Conservation (phyloP, 2,888 invertebrate species). For the Orgyia antiqua region DNA sequence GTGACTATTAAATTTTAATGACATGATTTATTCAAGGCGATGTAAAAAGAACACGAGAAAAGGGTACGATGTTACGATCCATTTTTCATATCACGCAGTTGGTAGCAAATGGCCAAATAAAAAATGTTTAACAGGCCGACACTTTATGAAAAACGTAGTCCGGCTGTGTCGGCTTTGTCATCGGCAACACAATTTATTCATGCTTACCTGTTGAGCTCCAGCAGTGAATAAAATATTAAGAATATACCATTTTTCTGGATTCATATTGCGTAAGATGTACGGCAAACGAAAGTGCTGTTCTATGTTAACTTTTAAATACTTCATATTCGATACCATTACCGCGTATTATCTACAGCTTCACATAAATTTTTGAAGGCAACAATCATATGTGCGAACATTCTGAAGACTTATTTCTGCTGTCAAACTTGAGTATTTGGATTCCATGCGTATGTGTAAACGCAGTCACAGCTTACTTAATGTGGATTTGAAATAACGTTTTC, state of each 20-base stretch:
- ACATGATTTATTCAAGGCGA: slow-evolving; percentile 71
- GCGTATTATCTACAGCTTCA: no score
- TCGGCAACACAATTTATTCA: slow-evolving; percentile 69
- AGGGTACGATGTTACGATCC: slow-evolving; percentile 75
- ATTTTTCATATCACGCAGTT: slow-evolving; percentile 78
- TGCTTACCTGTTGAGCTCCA: slow-evolving; percentile 71
- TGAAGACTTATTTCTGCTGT: no score
- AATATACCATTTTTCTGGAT: slow-evolving; percentile 75
- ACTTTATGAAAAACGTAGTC: slow-evolving; percentile 74
- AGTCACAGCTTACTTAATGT: no score
- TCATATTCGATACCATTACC: no score
- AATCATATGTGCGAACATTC: no score
- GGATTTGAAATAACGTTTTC: no score
- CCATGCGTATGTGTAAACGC: no score
- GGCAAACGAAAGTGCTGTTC: slow-evolving; percentile 37
- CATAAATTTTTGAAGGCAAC: no score
- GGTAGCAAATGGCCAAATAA: slow-evolving; percentile 78
- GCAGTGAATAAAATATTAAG: slow-evolving; percentile 70
- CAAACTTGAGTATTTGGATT: no score
- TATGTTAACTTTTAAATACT: no score
- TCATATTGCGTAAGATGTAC: slow-evolving; percentile 59
- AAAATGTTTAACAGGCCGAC: slow-evolving; percentile 75
- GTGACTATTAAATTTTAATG: slow-evolving; percentile 79
- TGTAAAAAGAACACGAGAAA: slow-evolving; percentile 67
- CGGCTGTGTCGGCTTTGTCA: slow-evolving; percentile 69